These are phyloP conservation scores for Akabosia matsudoensis DNA, from an alignment of 1,140 invertebrate species.

Conservation along the genomic window DNA sequence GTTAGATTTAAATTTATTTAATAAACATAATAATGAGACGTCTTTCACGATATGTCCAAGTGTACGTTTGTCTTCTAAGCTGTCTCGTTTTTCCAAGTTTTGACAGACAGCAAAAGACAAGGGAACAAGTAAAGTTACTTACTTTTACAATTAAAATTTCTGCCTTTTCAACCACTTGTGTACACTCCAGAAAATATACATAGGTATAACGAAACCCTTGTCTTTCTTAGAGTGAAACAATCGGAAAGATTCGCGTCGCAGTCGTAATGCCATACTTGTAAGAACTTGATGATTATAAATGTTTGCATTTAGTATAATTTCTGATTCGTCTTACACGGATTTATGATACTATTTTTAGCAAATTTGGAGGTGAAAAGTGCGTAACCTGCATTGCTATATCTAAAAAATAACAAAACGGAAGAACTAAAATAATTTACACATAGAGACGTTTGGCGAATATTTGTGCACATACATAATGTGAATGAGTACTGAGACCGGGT, in stretches of 20 bases:
- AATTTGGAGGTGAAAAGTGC: too few species aligned
- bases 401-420: too few species aligned
- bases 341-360: too few species aligned
- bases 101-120: conserved; percentile 15
- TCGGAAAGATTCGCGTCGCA: background rate
- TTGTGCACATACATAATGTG: too few species aligned
- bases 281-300: too few species aligned
- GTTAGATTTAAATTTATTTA: background rate
- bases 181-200: background rate
- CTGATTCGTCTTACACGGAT: too few species aligned
- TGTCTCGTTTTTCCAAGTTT: background rate
- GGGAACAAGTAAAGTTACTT: conserved; percentile 28
- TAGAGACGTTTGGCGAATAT: too few species aligned
- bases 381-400: too few species aligned
- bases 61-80: background rate
- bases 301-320: too few species aligned
- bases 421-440: too few species aligned
- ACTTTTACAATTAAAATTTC: conserved; percentile 26
- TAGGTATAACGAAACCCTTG: background rate
- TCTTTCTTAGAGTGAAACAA: background rate
- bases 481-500: too few species aligned
- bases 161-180: background rate
- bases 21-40: background rate
- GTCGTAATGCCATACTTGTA: background rate
- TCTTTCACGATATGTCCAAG: background rate